phyloP scores from a whole-genome alignment of 1,140 invertebrate species.

The Ostrea edulis region DNA sequence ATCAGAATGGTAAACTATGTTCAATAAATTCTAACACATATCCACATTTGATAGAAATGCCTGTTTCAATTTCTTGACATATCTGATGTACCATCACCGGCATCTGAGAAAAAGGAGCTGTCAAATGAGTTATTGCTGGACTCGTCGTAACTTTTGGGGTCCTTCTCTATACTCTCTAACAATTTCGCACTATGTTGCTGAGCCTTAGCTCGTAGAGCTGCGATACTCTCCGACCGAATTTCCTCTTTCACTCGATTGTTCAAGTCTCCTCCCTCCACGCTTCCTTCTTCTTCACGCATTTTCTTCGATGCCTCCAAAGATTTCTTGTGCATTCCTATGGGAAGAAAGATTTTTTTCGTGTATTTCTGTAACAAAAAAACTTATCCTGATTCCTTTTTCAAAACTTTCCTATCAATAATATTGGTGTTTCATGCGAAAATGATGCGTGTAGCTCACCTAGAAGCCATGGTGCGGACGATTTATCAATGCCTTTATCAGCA shows the following conservation, averaged over 20 bases:
- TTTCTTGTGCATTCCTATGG: conserved; percentile 98
- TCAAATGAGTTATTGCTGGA: conserved; percentile 57
- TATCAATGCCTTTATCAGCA: conserved; percentile 88
- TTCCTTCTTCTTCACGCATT: conserved; percentile 84
- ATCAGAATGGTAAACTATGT: conserved; percentile 10
- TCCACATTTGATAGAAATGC: neutral
- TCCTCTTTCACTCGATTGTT: conserved; percentile 62
- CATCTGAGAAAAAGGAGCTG: conserved; percentile 56
- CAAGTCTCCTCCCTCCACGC: conserved; percentile 61
- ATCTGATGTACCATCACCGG: conserved; percentile 39
- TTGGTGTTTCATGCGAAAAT: neutral
- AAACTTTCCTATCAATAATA: neutral
- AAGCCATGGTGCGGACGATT: conserved; percentile 97
- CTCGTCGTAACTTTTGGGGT: conserved; percentile 32
- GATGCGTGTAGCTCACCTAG: conserved; percentile 86
- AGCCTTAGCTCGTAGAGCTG: conserved; percentile 93
- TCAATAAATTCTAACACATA: neutral
- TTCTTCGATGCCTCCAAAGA: conserved; percentile 97
- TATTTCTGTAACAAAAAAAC: neutral
- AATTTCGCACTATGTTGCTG: conserved; percentile 91
- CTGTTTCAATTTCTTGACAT: conserved; percentile 14
- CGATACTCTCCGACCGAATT: conserved; percentile 86
- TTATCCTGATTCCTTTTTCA: neutral
- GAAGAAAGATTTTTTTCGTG: neutral
- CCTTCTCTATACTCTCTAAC: conserved; percentile 48